Evolutionary conservation across 2,797 vertebrate species (phyloP), one percentile per base, ranked within the genome.

Genomic region (Ambastaia sidthimunki): DNA sequence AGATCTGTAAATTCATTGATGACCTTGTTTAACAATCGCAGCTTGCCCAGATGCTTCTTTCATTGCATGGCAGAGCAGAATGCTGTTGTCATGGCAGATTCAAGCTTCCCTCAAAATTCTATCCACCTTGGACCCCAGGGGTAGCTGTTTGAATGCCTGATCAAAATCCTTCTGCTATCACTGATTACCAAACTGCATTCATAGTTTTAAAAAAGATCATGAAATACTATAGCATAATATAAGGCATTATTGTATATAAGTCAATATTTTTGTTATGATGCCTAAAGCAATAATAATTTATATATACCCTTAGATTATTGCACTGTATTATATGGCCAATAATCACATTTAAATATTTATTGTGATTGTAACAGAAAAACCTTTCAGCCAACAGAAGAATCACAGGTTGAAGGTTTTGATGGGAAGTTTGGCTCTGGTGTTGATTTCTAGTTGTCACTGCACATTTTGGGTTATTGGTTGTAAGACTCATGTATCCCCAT

Each of bases 401-500:
- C 18, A 6, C 4, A 9, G 15, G 13, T 16, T 25, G 6, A 5
- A 10, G 74, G 6, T 47, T 69, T 59, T 47, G 67, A 37, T 55
- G 4, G 3, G 19, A 31, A 18, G 25, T 48, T 91, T 89, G 90
- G 28, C 93, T 87, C 59, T 70, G 62, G 77, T 21, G 44, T 62
- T 82, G 66, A 78, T 69, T 66, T n/a, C n/a, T 28, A 60, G 63
- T 47, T 47, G 50, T 76, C 78, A 60, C 82, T 60, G 76, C 76
- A 79, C 77, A 71, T 70, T 91, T 87, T 91, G 93, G 93, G 94
- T 91, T 92, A 93, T 95, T 93, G 94, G 91, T 95, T 86, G 83
- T 94, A 94, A 94, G 94, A 94, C 90, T 95, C 96, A 95, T 91
- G 94, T 94, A 93, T 96, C 95, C 92, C 89, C 96, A 95, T 95